phyloP scores from a whole-genome alignment of 1,140 invertebrate genomes.

The Telenomus remus region DNA sequence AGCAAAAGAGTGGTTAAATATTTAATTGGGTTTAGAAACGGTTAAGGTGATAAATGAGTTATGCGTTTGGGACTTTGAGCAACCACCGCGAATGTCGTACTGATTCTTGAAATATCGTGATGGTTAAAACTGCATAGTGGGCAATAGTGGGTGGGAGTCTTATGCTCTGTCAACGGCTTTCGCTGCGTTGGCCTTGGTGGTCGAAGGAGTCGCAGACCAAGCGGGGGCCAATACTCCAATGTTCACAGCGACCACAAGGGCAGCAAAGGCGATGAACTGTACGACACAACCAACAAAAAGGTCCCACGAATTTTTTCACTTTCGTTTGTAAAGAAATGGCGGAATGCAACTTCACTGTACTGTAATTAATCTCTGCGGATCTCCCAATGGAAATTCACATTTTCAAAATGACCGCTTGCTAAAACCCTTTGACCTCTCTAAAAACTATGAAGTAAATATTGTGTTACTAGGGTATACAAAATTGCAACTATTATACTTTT shows the following conservation, averaged over 20 bases:
- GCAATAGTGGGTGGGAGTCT: slow-evolving; percentile 75
- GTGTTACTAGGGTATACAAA: too few relatives aligned
- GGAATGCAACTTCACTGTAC: slow-evolving; percentile 16
- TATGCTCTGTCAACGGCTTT: slow-evolving; percentile 65
- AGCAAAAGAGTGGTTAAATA: too few relatives aligned
- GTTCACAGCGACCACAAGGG: slow-evolving; percentile 70
- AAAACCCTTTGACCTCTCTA: not conserved
- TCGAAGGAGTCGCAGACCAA: slow-evolving; percentile 37
- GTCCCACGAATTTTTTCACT: slow-evolving; percentile 14
- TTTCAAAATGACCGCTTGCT: not conserved
- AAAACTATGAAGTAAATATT: not conserved
- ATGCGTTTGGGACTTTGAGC: slow-evolving; percentile 71
- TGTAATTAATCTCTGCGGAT: slow-evolving; percentile 17
- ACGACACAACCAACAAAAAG: slow-evolving; percentile 69
- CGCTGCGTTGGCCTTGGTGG: slow-evolving; percentile 57
- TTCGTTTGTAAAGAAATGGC: slow-evolving; percentile 14
- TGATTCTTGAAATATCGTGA: slow-evolving; percentile 78
- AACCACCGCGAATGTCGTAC: slow-evolving; percentile 77
- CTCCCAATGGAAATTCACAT: not conserved
- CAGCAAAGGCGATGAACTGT: slow-evolving; percentile 73
- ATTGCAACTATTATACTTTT: too few relatives aligned
- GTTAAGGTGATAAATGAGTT: not conserved
- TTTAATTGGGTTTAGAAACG: too few relatives aligned
- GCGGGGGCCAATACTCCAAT: slow-evolving; percentile 66
- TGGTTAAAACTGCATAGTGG: slow-evolving; percentile 76